Conservation (phyloP, 2,797 vertebrate species). For the Falco columbarius region DNA sequence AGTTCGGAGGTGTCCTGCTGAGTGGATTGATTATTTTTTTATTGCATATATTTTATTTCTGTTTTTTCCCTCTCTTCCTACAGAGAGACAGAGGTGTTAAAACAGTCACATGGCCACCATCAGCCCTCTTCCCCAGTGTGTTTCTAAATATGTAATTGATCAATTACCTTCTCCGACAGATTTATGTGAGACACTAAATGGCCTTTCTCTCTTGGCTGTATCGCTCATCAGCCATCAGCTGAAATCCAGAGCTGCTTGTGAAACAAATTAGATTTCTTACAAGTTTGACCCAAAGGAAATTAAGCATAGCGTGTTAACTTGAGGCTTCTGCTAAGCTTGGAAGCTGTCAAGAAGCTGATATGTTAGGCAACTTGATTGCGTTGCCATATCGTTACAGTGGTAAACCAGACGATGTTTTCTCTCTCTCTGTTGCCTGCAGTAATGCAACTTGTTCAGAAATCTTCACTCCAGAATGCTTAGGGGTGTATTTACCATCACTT, state of each 20-base stretch:
- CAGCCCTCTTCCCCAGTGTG: neutral
- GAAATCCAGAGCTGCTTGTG: conserved; percentile 19
- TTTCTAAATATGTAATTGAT: conserved; percentile 31
- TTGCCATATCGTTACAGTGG: neutral
- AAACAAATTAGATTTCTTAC: conserved; percentile 26
- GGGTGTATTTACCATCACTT: neutral
- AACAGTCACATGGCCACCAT: neutral
- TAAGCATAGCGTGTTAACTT: conserved; percentile 3
- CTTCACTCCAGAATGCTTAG: neutral
- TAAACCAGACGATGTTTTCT: neutral
- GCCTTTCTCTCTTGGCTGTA: conserved; percentile 1
- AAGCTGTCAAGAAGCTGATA: conserved; percentile 19
- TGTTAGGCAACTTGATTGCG: neutral
- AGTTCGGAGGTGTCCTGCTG: neutral
- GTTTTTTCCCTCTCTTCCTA: neutral
- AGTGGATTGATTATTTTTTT: neutral
- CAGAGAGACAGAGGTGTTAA: neutral
- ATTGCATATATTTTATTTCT: neutral
- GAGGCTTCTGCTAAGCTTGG: neutral
- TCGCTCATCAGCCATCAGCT: conserved; percentile 9
- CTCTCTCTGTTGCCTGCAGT: neutral
- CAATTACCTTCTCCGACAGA: neutral
- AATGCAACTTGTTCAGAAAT: neutral
- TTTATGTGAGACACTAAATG: neutral
- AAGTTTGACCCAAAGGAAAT: conserved; percentile 47